Evolutionary conservation across 2,888 invertebrate genomes (phyloP), one percentile per base, ranked within the genome.

Genomic region (Tupiocoris notatus): DNA sequence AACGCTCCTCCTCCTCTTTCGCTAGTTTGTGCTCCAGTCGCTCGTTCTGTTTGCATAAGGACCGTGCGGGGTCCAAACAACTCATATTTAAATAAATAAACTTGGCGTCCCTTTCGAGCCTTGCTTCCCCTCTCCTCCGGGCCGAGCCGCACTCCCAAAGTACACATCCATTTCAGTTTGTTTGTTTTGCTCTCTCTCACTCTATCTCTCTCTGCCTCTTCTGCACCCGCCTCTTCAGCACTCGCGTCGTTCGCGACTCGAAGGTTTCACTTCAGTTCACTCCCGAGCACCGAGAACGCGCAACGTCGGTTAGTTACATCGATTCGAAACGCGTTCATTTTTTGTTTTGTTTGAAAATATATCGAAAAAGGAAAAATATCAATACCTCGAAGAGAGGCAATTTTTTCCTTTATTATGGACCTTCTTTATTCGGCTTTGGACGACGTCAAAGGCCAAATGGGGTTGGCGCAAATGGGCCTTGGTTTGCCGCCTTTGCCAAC

Each of bases 31-130:
- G 63, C 24, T 18, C 25, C 25, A 61, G 57, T 56, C 77, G 21
- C 64, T 64, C 25, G 20, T 77, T 58, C 73, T 80, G 80, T 79
- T 79, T 79, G 79, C 79, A 77, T 77, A 78, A 70, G 79, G 77
- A 79, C 78, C 79, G 78, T 66, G 78, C 68, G 78, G 77, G 77
- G 71, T 78, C 79, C 79, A 80, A 79, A 80, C 80, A 80, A 81
- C 80, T 81, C 81, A 80, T 81, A 81, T 81, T 81, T 81, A 81
- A 81, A 81, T 81, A 81, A 81, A 81, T 81, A 81, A 81, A 81
- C 81, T 79, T 78, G 75, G 77, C 77, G 25, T 75, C 79, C 77
- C 74, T 74, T 78, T 73, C 73, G 39, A 7, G 39, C 39, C 39
- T 3, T 7, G 39, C 6, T 12, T 12, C 39, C 39, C 39, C 39